These are phyloP conservation scores for Zonitis immaculata DNA, from an alignment of 2,888 invertebrate genomes.

Conservation along the genomic window DNA sequence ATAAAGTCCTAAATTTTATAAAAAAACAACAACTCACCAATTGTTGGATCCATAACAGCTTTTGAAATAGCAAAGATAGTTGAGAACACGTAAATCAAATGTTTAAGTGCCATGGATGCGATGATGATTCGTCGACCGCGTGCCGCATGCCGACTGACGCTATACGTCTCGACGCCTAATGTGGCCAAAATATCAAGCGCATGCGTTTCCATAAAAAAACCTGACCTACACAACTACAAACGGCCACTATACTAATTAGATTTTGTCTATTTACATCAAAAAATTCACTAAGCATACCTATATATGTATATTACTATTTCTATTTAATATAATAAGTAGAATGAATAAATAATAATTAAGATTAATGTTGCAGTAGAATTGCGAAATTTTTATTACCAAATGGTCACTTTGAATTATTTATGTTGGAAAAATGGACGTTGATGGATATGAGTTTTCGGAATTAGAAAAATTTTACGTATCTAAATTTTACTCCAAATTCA, in stretches of 20 bases:
- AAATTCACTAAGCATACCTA: no score
- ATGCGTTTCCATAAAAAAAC: slow-evolving; percentile 22
- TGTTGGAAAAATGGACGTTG: no score
- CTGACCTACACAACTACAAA: slow-evolving; percentile 35
- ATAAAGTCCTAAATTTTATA: no score
- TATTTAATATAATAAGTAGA: no score
- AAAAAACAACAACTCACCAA: slow-evolving; percentile 25
- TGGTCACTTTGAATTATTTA: not conserved
- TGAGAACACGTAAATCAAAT: slow-evolving; percentile 24
- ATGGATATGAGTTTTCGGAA: no score
- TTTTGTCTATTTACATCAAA: slow-evolving; percentile 19
- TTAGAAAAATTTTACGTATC: no score
- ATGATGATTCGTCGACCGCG: slow-evolving; percentile 27
- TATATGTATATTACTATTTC: no score
- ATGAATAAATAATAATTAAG: no score
- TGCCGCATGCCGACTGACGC: slow-evolving; percentile 39
- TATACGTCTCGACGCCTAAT: slow-evolving; percentile 30
- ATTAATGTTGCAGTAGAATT: not conserved
- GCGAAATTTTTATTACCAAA: not conserved
- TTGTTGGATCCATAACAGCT: slow-evolving; percentile 28
- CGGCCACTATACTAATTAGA: slow-evolving; percentile 14
- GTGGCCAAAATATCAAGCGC: slow-evolving; percentile 24
- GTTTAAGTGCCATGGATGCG: slow-evolving; percentile 14
- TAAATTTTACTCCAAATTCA: not conserved
- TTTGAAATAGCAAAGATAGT: slow-evolving; percentile 13